These are phyloP conservation scores for Panagrolaimus sp. DNA, from an alignment of 1,140 invertebrate species.

Conservation along the genomic window DNA sequence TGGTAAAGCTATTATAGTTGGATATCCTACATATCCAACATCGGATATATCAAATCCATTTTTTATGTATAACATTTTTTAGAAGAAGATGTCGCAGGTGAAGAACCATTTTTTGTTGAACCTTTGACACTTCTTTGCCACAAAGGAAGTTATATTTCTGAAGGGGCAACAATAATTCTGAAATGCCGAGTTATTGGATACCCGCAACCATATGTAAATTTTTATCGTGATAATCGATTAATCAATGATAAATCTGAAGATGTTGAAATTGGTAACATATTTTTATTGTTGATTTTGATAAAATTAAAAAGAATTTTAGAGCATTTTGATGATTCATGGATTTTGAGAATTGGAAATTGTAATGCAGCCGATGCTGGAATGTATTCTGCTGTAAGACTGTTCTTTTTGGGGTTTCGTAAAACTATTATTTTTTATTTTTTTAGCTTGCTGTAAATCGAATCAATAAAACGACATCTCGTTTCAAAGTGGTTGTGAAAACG, in stretches of 20 bases:
- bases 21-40: too few species aligned
- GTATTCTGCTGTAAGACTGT: constrained; percentile 1
- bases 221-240: constrained; percentile 1
- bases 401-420: too few species aligned
- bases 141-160: neutral
- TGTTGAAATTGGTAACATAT: neutral
- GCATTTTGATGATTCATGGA: constrained; percentile 2
- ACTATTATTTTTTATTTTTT: too few species aligned
- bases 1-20: too few species aligned
- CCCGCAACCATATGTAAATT: constrained; percentile 11
- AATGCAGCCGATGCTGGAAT: neutral
- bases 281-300: too few species aligned
- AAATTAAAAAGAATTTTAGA: neutral
- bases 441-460: constrained; percentile 8
- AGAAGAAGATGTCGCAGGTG: constrained; percentile 7
- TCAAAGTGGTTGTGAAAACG: neutral
- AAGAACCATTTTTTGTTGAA: constrained; percentile 13
- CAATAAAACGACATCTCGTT: constrained; percentile 6
- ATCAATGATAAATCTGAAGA: neutral
- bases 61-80: too few species aligned
- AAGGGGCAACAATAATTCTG: neutral
- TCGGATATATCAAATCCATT: too few species aligned
- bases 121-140: neutral
- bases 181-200: constrained; percentile 1
- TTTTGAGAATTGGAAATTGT: neutral